These are phyloP conservation scores for Aphrocallistes beatrix DNA, from an alignment of 37 sponge, comb jelly and placozoan genomes.

Conservation along the genomic window DNA sequence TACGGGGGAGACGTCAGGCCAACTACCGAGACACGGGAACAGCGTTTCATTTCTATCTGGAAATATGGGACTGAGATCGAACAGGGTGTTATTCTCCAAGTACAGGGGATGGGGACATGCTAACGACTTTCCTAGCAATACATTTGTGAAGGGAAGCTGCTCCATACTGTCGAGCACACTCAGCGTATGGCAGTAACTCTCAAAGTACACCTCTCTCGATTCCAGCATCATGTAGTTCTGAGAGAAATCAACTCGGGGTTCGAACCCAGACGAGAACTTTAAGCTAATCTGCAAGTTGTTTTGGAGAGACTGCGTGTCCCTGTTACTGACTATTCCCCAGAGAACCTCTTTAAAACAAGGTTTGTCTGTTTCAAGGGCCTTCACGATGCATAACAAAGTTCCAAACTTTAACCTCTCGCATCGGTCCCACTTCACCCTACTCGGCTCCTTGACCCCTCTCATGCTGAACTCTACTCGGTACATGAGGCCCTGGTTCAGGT, in stretches of 20 bases:
- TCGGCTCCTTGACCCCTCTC: slow-evolving; percentile 40
- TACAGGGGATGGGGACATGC: not conserved
- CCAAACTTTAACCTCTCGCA: slow-evolving; percentile 64
- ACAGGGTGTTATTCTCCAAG: not conserved
- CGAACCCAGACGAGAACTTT: not conserved
- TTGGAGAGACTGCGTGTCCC: not conserved
- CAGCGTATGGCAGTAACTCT: not conserved
- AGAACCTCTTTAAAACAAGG: not conserved
- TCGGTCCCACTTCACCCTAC: slow-evolving; percentile 61
- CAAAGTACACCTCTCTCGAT: not conserved
- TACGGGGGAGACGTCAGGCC: not conserved
- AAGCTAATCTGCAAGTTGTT: not conserved
- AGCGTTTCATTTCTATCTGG: not conserved
- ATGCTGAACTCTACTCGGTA: slow-evolving; percentile 21
- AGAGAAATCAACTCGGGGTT: not conserved
- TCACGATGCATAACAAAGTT: slow-evolving; percentile 66
- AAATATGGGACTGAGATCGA: not conserved
- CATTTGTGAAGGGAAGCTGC: not conserved
- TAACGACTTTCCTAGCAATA: not conserved
- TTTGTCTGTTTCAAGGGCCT: slow-evolving; percentile 10
- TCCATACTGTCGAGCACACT: not conserved
- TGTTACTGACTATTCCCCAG: not conserved
- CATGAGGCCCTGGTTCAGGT: not conserved
- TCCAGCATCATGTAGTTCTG: slow-evolving; percentile 1
- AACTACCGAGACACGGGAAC: not conserved